Evolutionary conservation across 1,140 invertebrate genomes (phyloP), one percentile per base, ranked within the genome.

Genomic region (Drosophila hydei): DNA sequence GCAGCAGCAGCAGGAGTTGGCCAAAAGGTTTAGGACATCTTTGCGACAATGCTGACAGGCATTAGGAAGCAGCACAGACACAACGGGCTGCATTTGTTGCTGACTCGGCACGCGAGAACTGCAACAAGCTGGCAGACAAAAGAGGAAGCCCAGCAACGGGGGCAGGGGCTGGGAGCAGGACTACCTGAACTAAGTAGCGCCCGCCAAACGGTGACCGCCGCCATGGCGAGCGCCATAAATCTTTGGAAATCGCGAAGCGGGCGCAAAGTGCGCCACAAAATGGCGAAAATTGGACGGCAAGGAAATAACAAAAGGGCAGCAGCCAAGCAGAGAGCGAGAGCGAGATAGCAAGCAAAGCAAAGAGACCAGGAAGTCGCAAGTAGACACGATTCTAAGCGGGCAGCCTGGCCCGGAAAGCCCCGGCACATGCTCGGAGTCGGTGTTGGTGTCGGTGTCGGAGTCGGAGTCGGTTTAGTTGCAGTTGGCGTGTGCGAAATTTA

Each of bases 231-330:
- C 62, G 33, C 67, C 62, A 87, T 87, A 88, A 87, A 87, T 87
- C 83, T 88, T 79, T 52, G 51, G 40, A 75, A 87, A 87, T 88
- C 81, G 81, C 83, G 83, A 59, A 64, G 67, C 74, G 75, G 81
- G 81, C 72, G 83, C 77, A 88, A 87, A 87, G 81, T 78, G 81
- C 83, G 67, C 81, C 81, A 78, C 77, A 87, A 87, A 87, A 87
- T 78, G 81, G 75, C 55, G 81, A 88, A 87, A 87, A 87, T 87
- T 78, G 78, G 74, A 73, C 83, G 72, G 72, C 78, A 81, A 81
- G 71, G 58, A 75, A 72, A 25, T 62, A 78, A 80, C 59, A 87
- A 80, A 72, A 75, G 55, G 19, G 38, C 50, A 3, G 23, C 54
- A 58, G 30, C 6, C 18, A 63, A 7, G 19, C n/a, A 21, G 51